A percentile compares a stretch with the other conserved stretches of the same genome.
phyloP scores from a whole-genome alignment of 2,797 vertebrate species.

The Phaenicophaeus curvirostris region DNA sequence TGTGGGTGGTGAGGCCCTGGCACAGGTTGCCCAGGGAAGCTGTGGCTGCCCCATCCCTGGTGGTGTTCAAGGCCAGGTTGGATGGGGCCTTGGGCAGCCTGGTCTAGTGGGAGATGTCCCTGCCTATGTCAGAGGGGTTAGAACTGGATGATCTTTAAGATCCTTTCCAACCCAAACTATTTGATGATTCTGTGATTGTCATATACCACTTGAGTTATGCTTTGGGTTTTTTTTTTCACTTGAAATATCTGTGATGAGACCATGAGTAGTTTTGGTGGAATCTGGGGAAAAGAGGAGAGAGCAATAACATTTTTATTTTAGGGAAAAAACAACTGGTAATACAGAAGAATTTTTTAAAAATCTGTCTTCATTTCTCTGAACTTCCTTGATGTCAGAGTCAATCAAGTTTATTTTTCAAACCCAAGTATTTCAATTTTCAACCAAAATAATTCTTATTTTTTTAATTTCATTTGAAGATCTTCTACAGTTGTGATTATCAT shows the following conservation, averaged over 20 bases:
- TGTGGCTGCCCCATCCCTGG: too few relatives aligned
- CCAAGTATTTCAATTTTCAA: background rate
- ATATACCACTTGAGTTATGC: background rate
- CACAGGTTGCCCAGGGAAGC: too few relatives aligned
- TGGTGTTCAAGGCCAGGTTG: too few relatives aligned
- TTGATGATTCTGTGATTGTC: too few relatives aligned
- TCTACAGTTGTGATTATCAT: background rate
- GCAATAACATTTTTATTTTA: background rate
- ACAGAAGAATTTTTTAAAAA: background rate
- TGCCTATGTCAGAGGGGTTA: too few relatives aligned
- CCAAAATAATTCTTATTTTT: background rate
- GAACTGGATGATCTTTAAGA: too few relatives aligned
- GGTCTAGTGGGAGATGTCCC: too few relatives aligned
- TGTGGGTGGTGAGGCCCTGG: too few relatives aligned
- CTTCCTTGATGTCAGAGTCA: background rate
- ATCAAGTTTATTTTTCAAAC: background rate
- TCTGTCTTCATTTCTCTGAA: background rate
- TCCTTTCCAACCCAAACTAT: too few relatives aligned
- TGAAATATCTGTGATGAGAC: background rate
- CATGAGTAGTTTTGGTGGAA: background rate
- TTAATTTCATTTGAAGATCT: background rate
- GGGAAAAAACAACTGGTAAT: background rate
- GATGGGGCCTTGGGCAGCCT: too few relatives aligned
- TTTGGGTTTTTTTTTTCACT: background rate
- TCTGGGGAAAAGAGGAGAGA: background rate